A percentile compares a stretch with the other conserved stretches of the same genome.
Conservation (phyloP, 2,888 invertebrate species). For the Anorthoa munda region DNA sequence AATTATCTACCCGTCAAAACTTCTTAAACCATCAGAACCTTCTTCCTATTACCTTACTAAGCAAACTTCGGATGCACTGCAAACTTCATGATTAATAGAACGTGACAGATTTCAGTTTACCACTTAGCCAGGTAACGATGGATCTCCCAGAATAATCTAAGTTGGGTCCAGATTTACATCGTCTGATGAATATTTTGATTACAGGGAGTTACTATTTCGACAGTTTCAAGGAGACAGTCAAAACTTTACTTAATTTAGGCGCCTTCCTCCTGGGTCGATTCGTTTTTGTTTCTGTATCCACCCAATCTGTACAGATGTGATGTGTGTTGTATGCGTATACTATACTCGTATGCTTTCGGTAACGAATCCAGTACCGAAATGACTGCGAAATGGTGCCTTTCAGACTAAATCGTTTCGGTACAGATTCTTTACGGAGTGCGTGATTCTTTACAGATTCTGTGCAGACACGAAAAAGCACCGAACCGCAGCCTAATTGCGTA, state of each 20-base stretch:
- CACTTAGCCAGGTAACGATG: slow-evolving; percentile 27
- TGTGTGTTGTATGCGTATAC: no score
- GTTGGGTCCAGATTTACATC: slow-evolving; percentile 51
- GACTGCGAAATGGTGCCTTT: no score
- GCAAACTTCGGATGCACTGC: slow-evolving; percentile 36
- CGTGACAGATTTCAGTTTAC: slow-evolving; percentile 54
- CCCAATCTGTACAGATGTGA: no score
- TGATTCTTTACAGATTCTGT: no score
- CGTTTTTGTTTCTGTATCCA: no score
- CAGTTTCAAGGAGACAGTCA: background rate
- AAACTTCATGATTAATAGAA: slow-evolving; percentile 39
- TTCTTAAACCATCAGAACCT: slow-evolving; percentile 5
- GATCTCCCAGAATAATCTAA: slow-evolving; percentile 46
- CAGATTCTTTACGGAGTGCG: no score
- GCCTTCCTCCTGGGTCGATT: no score
- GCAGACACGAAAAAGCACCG: no score
- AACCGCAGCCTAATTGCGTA: no score
- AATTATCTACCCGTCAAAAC: background rate
- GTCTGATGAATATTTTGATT: slow-evolving; percentile 41
- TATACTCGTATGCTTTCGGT: no score
- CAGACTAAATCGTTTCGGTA: no score
- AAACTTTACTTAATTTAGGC: slow-evolving; percentile 7
- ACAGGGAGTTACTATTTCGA: slow-evolving; percentile 9
- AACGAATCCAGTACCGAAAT: no score
- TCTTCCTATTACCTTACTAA: slow-evolving; percentile 16